A percentile compares a stretch with the other conserved stretches of the same genome.
Conservation (phyloP, 2,113 vertebrate species). For the Dasyornis broadbenti region DNA sequence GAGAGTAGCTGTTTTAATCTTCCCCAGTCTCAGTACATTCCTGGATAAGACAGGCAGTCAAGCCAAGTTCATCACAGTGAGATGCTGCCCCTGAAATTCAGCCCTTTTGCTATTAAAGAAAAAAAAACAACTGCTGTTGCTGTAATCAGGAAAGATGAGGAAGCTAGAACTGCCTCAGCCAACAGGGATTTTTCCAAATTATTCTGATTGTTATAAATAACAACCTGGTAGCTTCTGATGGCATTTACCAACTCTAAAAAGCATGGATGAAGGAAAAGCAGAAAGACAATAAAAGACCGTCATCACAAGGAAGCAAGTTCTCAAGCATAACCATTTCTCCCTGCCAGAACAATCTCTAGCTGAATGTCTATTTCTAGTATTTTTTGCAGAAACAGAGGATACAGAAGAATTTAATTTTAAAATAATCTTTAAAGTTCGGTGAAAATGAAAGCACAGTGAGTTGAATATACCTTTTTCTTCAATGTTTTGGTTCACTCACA, state of each 20-base stretch:
- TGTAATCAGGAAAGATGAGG: background rate
- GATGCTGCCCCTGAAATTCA: background rate
- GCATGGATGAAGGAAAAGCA: background rate
- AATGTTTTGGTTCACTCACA: background rate
- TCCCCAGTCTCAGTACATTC: background rate
- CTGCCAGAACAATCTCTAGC: background rate
- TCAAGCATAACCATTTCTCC: background rate
- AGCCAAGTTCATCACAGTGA: background rate
- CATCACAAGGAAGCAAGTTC: background rate
- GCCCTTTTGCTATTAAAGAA: background rate
- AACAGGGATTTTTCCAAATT: background rate
- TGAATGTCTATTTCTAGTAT: background rate
- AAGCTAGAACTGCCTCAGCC: background rate
- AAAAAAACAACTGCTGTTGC: background rate
- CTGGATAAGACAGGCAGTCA: background rate
- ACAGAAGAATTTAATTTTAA: background rate
- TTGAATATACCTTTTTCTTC: background rate
- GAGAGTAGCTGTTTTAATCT: background rate
- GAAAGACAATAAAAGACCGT: background rate
- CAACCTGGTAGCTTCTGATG: background rate
- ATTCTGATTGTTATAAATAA: background rate
- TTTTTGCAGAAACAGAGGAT: background rate
- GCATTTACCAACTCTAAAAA: background rate
- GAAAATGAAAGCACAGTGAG: background rate
- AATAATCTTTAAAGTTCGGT: background rate